Evolutionary conservation across 2,888 invertebrate species (phyloP).

Genomic region (Abrostola triplasia): DNA sequence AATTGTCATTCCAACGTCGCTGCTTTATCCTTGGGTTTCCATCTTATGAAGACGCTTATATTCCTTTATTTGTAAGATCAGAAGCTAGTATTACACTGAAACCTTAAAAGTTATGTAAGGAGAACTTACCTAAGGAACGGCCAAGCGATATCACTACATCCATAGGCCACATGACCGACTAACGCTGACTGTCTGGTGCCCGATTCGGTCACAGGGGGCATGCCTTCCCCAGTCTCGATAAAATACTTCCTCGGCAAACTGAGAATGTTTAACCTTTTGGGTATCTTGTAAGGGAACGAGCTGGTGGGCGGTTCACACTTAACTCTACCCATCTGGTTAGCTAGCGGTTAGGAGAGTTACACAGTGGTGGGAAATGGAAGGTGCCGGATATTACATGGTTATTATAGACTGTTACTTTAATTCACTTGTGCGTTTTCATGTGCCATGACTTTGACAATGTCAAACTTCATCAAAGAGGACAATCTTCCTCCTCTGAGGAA

Average conservation of each 20-base stretch:
- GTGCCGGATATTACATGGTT: slow-evolving; percentile 25
- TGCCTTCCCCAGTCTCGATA: slow-evolving; percentile 66
- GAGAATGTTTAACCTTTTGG: slow-evolving; percentile 69
- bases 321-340: slow-evolving; percentile 67
- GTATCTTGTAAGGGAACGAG: slow-evolving; percentile 72
- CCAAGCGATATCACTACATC: slow-evolving; percentile 76
- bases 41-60: too few species aligned
- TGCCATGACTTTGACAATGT: not conserved
- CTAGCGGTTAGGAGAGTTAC: slow-evolving; percentile 63
- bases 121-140: slow-evolving; percentile 75
- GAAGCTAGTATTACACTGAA: too few species aligned
- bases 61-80: too few species aligned
- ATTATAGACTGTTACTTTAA: slow-evolving; percentile 28
- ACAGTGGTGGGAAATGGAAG: slow-evolving; percentile 4
- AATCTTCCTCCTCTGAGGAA: not conserved
- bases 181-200: slow-evolving; percentile 76
- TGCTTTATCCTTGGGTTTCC: too few species aligned
- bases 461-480: not conserved
- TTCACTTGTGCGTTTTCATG: slow-evolving; percentile 47
- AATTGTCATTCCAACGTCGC: too few species aligned
- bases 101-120: too few species aligned
- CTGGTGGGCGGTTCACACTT: slow-evolving; percentile 71
- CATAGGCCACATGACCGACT: slow-evolving; percentile 62
- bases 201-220: slow-evolving; percentile 67
- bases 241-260: slow-evolving; percentile 70